Base-by-base conservation (phyloP, 2,888 invertebrate genomes). In the Lasioglossum marginatum region DNA sequence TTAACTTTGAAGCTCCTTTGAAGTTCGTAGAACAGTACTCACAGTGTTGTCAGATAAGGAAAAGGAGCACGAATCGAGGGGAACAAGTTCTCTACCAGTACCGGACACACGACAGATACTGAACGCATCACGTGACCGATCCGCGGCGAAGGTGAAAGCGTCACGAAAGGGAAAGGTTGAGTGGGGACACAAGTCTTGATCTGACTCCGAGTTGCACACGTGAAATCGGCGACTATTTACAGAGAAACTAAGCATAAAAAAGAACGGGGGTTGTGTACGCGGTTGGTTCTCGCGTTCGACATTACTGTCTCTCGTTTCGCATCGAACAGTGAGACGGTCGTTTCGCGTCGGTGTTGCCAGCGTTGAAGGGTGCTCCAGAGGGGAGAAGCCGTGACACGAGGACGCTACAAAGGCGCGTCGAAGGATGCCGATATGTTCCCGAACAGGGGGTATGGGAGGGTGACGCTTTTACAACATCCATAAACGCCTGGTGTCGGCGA, bases 391-490 rank as follows among this genome's bases (percentile, higher is more conserved):
- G 75, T 37, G 82, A 80, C 82, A 82, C 45, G 70, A 75, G 78
- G 63, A 76, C 48, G 82, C 40, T 73, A 84, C 84, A 83, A 83
- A 79, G 83, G 82, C 71, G 74, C 40, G 68, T 23, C 52, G 78
- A 78, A 75, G 75, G 70, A 60, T 78, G 76, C 63, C 82, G 73
- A 81, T 78, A 75, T 73, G 77, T 60, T 72, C 71, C 79, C 75
- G 79, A 79, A 79, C 66, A 19, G 34, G 45, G 82, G 77, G n/a
- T 37, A 37, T 37, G 57, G 63, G 40, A 57, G 52, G 83, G 79
- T 16, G 74, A 78, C 79, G 84, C 86, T 88, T 89, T 90, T 89
- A 86, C 85, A 81, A 71, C 82, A 73, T 72, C 85, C 86, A 82
- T 88, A 87, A 88, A 82, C 83, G 81, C 83, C 79, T 79, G 70